Percentiles rank a stretch among this genome's conserved stretches.
These are phyloP conservation scores for Sporophila hypoxantha DNA, from an alignment of 2,113 vertebrate genomes.

Conservation along the genomic window DNA sequence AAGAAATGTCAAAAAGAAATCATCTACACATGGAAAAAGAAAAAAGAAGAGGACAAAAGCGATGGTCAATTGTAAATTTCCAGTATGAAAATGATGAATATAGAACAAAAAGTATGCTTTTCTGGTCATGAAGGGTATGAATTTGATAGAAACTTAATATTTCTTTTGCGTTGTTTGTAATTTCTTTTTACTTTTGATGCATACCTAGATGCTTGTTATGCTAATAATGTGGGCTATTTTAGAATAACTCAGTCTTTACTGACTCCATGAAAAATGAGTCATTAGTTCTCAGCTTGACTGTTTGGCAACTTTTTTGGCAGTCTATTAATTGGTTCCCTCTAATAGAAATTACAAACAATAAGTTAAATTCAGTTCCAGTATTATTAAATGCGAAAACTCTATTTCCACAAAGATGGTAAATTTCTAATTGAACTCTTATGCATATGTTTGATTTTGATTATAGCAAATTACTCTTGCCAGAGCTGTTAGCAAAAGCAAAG, in stretches of 20 bases:
- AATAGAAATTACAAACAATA: background rate
- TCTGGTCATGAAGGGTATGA: background rate
- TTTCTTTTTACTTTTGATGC: background rate
- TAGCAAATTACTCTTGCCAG: background rate
- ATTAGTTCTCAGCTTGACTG: background rate
- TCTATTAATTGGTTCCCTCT: background rate
- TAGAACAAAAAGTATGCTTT: background rate
- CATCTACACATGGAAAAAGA: accelerated
- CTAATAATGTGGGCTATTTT: background rate
- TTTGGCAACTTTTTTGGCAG: background rate
- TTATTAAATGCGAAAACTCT: background rate
- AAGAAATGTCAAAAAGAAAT: background rate
- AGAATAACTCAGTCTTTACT: background rate
- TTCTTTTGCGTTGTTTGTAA: background rate
- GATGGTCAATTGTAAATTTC: background rate
- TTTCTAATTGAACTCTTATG: background rate
- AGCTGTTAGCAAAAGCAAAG: background rate
- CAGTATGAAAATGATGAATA: background rate
- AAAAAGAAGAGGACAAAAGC: background rate
- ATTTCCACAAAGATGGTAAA: background rate
- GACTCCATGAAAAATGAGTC: background rate
- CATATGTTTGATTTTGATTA: background rate
- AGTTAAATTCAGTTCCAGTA: background rate
- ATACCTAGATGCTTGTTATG: background rate
- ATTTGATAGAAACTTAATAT: background rate